A percentile compares a stretch with the other conserved stretches of the same genome.
These are phyloP conservation scores for Tridacna crocea DNA, from an alignment of 2,888 invertebrate species.

Conservation along the genomic window DNA sequence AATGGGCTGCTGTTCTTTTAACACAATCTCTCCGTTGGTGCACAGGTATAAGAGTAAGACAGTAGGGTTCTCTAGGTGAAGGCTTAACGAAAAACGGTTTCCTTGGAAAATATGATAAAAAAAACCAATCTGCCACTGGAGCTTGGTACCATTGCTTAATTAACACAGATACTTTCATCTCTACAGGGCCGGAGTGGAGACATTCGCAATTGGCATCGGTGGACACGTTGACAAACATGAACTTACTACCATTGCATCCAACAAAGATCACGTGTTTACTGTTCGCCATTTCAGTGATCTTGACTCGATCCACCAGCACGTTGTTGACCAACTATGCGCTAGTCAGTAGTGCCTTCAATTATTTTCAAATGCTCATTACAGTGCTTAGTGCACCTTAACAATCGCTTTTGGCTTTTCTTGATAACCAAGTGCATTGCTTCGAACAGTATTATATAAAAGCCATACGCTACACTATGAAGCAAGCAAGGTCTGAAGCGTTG, in stretches of 20 bases:
- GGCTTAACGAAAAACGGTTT: too few species aligned
- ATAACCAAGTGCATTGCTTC: background rate
- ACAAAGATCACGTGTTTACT: constrained; percentile 39
- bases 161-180: background rate
- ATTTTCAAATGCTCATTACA: background rate
- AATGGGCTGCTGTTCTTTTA: too few species aligned
- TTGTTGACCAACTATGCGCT: constrained; percentile 62
- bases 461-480: too few species aligned
- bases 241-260: constrained; percentile 46
- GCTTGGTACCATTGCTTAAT: background rate
- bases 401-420: background rate
- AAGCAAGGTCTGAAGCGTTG: too few species aligned
- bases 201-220: constrained; percentile 56
- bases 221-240: constrained; percentile 39
- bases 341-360: constrained; percentile 31
- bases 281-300: constrained; percentile 45
- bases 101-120: too few species aligned
- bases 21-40: too few species aligned
- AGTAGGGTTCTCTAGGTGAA: too few species aligned
- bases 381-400: background rate
- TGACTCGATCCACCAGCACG: constrained; percentile 41
- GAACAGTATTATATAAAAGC: background rate
- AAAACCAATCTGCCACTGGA: background rate
- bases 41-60: too few species aligned
- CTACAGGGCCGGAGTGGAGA: constrained; percentile 53